phyloP scores from a whole-genome alignment of 2,797 vertebrate genomes.

The Valencia hispanica region DNA sequence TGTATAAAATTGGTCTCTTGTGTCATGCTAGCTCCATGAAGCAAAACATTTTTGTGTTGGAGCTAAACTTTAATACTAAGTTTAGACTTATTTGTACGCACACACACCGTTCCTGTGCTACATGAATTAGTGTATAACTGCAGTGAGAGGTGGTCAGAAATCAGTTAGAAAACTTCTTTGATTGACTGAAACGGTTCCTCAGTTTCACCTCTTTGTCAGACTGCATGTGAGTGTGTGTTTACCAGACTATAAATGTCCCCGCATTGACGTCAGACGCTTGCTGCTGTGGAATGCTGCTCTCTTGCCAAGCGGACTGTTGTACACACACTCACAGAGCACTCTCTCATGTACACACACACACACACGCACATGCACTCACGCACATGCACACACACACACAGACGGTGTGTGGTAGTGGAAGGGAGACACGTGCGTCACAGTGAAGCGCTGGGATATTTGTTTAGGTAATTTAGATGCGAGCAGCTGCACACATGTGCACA shows the following conservation, averaged over 20 bases:
- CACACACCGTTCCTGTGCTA: conserved; percentile 15
- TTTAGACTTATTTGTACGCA: conserved; percentile 8
- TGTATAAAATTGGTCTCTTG: background rate
- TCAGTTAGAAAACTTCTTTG: conserved; percentile 23
- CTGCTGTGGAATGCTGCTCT: conserved; percentile 76
- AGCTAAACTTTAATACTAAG: background rate
- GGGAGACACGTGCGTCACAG: conserved; percentile 76
- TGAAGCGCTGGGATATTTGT: conserved; percentile 75
- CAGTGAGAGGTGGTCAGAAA: conserved; percentile 4
- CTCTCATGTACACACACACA: conserved; percentile 47
- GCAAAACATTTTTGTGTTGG: conserved; percentile 3
- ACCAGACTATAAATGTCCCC: conserved; percentile 78
- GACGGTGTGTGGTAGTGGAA: conserved; percentile 67
- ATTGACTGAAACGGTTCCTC: conserved; percentile 48
- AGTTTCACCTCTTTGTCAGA: conserved; percentile 48
- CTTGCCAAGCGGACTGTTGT: conserved; percentile 66
- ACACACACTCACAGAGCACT: conserved; percentile 56
- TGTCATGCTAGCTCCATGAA: background rate
- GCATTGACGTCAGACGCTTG: conserved; percentile 78
- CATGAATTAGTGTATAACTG: conserved; percentile 6
- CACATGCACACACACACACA: conserved; percentile 38
- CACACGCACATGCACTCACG: conserved; percentile 53
- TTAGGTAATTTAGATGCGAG: conserved; percentile 71
- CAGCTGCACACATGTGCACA: conserved; percentile 38
- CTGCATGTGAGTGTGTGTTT: conserved; percentile 67